phyloP scores from a whole-genome alignment of 2,888 invertebrate genomes.

The Oligia strigilis region DNA sequence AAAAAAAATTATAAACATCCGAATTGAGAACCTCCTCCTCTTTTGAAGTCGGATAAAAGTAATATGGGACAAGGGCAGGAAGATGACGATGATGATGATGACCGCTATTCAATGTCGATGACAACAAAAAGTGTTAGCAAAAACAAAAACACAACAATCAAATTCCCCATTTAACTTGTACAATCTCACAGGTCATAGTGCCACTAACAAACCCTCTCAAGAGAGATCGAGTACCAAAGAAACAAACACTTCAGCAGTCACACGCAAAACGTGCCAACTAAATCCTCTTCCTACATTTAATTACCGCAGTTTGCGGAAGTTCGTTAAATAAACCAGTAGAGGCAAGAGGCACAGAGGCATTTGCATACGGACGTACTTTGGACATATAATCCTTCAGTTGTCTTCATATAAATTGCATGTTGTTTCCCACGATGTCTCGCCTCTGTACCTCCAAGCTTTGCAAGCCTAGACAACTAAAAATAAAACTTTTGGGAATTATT shows the following conservation, averaged over 20 bases:
- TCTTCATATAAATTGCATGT: constrained; percentile 48
- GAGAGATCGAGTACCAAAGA: constrained; percentile 5
- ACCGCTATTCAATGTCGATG: too few species aligned
- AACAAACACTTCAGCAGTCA: constrained; percentile 8
- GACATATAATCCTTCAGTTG: constrained; percentile 29
- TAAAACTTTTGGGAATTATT: constrained; percentile 14
- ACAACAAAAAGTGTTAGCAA: too few species aligned
- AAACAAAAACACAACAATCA: background rate
- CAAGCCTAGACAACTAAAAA: constrained; percentile 16
- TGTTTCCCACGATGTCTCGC: background rate
- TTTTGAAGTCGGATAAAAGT: too few species aligned
- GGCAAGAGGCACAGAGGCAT: constrained; percentile 23
- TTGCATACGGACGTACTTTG: constrained; percentile 33
- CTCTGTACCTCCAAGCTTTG: background rate
- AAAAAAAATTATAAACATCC: too few species aligned
- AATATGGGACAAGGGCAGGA: too few species aligned
- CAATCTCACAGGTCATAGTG: background rate
- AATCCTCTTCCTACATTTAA: constrained; percentile 55
- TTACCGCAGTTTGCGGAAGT: constrained; percentile 53
- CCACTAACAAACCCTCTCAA: background rate
- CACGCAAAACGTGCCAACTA: constrained; percentile 27
- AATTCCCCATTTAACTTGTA: background rate
- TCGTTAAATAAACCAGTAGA: constrained; percentile 41
- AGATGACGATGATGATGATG: too few species aligned
- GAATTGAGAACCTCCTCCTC: too few species aligned